phyloP scores from a whole-genome alignment of 2,888 invertebrate genomes.

The Stenotaenia linearis region DNA sequence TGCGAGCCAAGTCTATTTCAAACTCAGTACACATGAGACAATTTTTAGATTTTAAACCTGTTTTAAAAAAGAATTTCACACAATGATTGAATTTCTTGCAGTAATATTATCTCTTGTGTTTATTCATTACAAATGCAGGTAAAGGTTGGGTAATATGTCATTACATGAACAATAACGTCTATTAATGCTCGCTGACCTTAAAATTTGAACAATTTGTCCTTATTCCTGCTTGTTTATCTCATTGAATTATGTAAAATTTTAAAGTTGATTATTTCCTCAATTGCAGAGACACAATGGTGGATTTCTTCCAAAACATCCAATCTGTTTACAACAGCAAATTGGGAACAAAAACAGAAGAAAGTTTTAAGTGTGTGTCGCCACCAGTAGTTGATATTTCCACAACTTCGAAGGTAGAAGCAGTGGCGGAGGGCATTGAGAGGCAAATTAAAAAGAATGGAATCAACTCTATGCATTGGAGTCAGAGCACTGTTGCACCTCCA shows the following conservation, averaged over 20 bases:
- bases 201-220: too few species aligned
- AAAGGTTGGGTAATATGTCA: too few species aligned
- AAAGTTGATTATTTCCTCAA: not conserved
- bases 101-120: not conserved
- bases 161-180: too few species aligned
- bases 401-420: not conserved
- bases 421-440: not conserved
- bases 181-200: too few species aligned
- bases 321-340: not conserved
- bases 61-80: not conserved
- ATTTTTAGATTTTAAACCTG: not conserved
- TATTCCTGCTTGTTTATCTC: too few species aligned
- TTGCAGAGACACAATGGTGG: not conserved
- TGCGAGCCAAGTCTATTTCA: not conserved
- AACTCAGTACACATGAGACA: not conserved
- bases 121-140: too few species aligned
- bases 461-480: not conserved
- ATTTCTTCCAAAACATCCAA: not conserved
- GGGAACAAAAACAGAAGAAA: not conserved
- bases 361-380: not conserved
- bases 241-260: not conserved
- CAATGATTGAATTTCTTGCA: not conserved
- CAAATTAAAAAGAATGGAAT: not conserved
- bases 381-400: not conserved
- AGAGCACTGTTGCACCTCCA: not conserved